A percentile compares a stretch with the other conserved stretches of the same genome.
These are phyloP conservation scores for Calliphora vomitoria DNA, from an alignment of 2,888 invertebrate genomes.

Conservation along the genomic window DNA sequence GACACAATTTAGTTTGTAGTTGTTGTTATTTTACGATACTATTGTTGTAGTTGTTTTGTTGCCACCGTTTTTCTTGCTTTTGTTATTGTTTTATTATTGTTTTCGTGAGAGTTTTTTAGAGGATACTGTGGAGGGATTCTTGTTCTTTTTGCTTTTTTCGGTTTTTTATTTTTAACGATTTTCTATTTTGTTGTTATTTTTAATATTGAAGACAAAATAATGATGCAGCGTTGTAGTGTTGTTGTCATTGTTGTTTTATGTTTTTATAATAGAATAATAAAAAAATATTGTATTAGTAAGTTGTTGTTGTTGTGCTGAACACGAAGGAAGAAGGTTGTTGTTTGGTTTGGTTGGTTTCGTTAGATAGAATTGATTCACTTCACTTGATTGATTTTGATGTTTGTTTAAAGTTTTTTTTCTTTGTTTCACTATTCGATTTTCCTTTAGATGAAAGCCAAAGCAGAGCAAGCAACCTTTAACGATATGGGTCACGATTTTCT, in stretches of 20 bases:
- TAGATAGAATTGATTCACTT: constrained; percentile 59
- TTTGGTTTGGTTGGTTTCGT: constrained; percentile 49
- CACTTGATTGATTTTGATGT: constrained; percentile 67
- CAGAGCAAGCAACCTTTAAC: constrained; percentile 46
- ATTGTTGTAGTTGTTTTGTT: constrained; percentile 24
- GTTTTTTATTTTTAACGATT: constrained; percentile 51
- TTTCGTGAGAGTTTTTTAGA: constrained; percentile 20
- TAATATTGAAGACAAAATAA: constrained; percentile 42
- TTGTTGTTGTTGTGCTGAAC: constrained; percentile 16
- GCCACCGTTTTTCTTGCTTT: neutral
- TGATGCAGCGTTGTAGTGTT: constrained; percentile 40
- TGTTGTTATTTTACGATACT: constrained; percentile 43
- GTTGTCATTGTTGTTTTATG: constrained; percentile 9
- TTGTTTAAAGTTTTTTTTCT: constrained; percentile 48
- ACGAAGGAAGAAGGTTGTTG: constrained; percentile 29
- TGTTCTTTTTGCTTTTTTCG: constrained; percentile 22
- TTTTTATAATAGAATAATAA: constrained; percentile 35
- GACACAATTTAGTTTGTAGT: constrained; percentile 59
- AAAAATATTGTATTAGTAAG: constrained; percentile 23
- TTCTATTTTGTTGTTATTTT: constrained; percentile 58
- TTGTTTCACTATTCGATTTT: constrained; percentile 45
- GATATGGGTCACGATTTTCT: constrained; percentile 67
- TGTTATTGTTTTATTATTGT: constrained; percentile 13
- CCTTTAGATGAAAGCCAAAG: constrained; percentile 52
- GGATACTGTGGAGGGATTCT: constrained; percentile 51